phyloP scores from a whole-genome alignment of 1,140 invertebrate genomes.

The Papilio xuthus region DNA sequence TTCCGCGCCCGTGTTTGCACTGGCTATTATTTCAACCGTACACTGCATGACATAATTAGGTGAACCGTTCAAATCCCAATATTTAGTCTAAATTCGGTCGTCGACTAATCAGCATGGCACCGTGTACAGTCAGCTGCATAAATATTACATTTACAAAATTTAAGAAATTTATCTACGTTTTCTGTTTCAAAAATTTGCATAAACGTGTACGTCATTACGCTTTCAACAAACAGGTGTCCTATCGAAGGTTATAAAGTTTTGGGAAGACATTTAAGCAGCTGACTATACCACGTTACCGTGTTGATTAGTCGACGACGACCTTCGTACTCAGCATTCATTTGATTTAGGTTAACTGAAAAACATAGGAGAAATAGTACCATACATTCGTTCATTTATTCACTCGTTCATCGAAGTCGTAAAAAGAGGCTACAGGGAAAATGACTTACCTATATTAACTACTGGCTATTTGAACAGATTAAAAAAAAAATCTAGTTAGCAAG shows the following conservation, averaged over 20 bases:
- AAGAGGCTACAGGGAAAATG: too few species aligned
- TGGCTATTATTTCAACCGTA: conserved; percentile 6
- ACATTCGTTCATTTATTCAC: background rate
- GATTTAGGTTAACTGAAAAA: background rate
- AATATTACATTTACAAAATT: too few species aligned
- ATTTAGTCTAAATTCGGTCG: conserved; percentile 28
- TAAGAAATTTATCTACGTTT: too few species aligned
- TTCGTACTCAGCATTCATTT: conserved; percentile 20
- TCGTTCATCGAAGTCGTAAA: background rate
- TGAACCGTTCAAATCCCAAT: conserved; percentile 30
- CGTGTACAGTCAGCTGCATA: too few species aligned
- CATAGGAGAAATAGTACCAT: background rate
- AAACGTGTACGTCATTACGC: too few species aligned
- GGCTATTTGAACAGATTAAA: background rate
- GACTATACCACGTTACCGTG: background rate
- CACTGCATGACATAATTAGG: background rate
- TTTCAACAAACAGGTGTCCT: too few species aligned
- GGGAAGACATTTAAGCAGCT: too few species aligned
- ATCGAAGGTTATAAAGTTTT: too few species aligned
- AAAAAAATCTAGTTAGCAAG: background rate
- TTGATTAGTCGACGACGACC: too few species aligned
- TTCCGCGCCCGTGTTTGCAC: background rate
- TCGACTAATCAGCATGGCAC: conserved; percentile 30
- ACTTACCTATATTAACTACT: background rate
- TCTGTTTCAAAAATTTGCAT: too few species aligned